phyloP scores from a whole-genome alignment of 2,113 vertebrate genomes.

The Epinephelus cyanopodus region DNA sequence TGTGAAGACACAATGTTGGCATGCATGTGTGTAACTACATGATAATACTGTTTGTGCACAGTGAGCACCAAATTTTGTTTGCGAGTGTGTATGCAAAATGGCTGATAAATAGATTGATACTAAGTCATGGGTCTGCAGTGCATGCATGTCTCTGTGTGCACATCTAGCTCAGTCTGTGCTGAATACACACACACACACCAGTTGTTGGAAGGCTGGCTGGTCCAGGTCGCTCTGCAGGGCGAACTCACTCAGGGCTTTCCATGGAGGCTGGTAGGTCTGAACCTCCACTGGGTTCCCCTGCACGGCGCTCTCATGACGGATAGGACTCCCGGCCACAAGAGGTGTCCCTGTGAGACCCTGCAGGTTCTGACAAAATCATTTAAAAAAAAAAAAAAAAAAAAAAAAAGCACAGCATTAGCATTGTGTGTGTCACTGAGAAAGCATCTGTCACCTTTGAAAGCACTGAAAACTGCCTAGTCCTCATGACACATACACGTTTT shows the following conservation, averaged over 20 bases:
- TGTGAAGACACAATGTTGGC: not conserved
- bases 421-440: not conserved
- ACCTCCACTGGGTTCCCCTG: constrained; percentile 93
- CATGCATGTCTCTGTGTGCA: not conserved
- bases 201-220: constrained; percentile 92
- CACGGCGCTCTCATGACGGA: constrained; percentile 90
- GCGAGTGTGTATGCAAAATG: not conserved
- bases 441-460: not conserved
- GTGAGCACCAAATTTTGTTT: not conserved
- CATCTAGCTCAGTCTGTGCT: constrained; percentile 19
- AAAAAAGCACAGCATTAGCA: not conserved
- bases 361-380: constrained; percentile 81
- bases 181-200: constrained; percentile 87
- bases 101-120: no score
- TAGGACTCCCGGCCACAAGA: constrained; percentile 91
- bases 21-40: not conserved
- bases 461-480: not conserved
- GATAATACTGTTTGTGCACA: not conserved
- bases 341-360: constrained; percentile 95
- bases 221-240: constrained; percentile 94
- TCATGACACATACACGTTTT: not conserved
- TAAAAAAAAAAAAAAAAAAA: not conserved
- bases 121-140: not conserved
- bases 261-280: constrained; percentile 94
- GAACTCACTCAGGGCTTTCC: constrained; percentile 96